Evolutionary conservation across 2,797 vertebrate genomes (phyloP).

Genomic region (Ataeniobius toweri): DNA sequence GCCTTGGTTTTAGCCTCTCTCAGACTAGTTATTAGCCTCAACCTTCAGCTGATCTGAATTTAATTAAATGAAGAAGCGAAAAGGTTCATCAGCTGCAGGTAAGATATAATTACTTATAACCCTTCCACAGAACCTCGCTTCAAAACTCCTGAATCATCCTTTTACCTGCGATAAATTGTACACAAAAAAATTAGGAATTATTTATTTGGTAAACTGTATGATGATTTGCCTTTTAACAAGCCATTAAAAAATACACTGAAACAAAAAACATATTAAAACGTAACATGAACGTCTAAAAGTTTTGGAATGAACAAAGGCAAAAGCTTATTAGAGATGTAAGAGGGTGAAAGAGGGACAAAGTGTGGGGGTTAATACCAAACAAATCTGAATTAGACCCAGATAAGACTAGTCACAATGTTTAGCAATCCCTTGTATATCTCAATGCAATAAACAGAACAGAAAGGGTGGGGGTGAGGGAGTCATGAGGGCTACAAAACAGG

Average conservation of each 20-base stretch:
- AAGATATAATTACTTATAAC: background rate
- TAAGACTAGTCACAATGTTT: slow-evolving; percentile 78
- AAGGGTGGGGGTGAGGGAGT: slow-evolving; percentile 43
- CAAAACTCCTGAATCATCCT: background rate
- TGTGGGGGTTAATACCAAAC: slow-evolving; percentile 65
- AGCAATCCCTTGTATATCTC: slow-evolving; percentile 70
- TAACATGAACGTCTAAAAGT: slow-evolving; percentile 25
- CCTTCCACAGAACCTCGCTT: background rate
- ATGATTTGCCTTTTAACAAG: background rate
- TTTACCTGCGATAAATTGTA: background rate
- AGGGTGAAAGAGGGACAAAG: slow-evolving; percentile 35
- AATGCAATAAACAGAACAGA: slow-evolving; percentile 32
- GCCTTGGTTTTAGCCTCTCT: background rate
- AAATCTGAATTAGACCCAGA: slow-evolving; percentile 76
- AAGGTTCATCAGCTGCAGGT: background rate
- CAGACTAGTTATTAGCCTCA: background rate
- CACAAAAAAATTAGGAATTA: background rate
- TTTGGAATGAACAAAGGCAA: slow-evolving; percentile 37
- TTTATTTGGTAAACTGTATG: background rate
- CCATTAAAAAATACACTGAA: background rate
- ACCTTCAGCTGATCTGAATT: background rate
- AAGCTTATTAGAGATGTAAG: slow-evolving; percentile 42
- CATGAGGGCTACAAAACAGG: slow-evolving; percentile 62
- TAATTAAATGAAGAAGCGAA: background rate
- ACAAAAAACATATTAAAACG: background rate